A percentile compares a stretch with the other conserved stretches of the same genome.
These are phyloP conservation scores for Sesia apiformis DNA, from an alignment of 2,888 invertebrate genomes.

Conservation along the genomic window DNA sequence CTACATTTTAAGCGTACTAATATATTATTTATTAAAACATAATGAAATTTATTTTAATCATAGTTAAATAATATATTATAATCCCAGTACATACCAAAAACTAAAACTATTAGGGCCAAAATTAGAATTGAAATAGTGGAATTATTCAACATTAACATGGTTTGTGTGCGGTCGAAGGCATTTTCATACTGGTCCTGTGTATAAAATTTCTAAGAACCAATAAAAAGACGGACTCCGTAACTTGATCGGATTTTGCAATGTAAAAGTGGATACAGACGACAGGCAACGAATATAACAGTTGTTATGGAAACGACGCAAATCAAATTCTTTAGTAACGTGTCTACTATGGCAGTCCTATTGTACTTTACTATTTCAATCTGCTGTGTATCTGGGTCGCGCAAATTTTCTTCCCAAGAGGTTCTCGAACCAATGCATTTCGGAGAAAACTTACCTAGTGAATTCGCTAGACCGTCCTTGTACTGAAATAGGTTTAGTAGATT, in stretches of 20 bases:
- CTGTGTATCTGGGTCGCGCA: neutral
- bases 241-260: conserved; percentile 3
- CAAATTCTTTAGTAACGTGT: conserved; percentile 21
- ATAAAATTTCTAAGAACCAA: neutral
- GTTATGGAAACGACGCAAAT: conserved; percentile 22
- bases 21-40: no score
- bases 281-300: neutral
- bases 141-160: neutral
- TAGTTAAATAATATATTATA: no score
- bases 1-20: no score
- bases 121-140: neutral
- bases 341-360: conserved; percentile 17
- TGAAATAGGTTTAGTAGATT: neutral
- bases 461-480: neutral
- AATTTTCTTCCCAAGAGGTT: conserved; percentile 10
- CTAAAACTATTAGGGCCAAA: neutral
- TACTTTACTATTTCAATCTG: conserved; percentile 20
- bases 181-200: neutral
- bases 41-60: no score
- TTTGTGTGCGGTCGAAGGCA: neutral
- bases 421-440: neutral
- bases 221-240: neutral
- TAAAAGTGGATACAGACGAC: conserved; percentile 5
- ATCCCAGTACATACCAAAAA: neutral
- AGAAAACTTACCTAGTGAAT: neutral